Evolutionary conservation across 92 coral and sea anemone species (phyloP), one percentile per base, ranked within the genome.

Genomic region (Palythoa caribaeorum): DNA sequence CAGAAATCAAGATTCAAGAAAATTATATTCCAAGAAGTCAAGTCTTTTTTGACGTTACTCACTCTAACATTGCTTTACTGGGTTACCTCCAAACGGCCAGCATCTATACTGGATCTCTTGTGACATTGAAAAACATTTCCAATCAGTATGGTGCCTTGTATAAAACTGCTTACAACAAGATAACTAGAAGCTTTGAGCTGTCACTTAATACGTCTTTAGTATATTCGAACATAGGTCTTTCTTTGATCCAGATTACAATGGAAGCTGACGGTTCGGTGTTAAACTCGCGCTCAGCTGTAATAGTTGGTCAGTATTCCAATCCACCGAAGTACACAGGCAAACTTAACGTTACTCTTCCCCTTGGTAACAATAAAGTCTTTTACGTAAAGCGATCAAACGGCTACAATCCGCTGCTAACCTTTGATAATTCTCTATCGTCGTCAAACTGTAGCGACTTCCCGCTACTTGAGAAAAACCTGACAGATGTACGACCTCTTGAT

Each of bases 371-470:
- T 38, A 51, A 83, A 36, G 77, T 71, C 9, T 87, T 72, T 74
- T 55, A 78, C 20, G 17, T 90, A n/a, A 83, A 20, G 28, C 77
- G 93, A 54, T 75, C 83, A 53, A 90, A 81, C 71, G 93, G 93
- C 60, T 90, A 90, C 68, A 90, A 90, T 55, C 93, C 93, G 9
- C 51, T 78, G 70, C 81, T 78, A 8, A 57, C 84, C 38, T 90
- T 90, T 54, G 80, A 76, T 13, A 90, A 90, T 47, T 66, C 93
- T 7, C 76, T 90, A 20, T 87, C 90, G 73, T 87, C 90, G 1
- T 16, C 75, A 17, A 80, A 90, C 12, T 90, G 93, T 57, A 90
- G 90, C 54, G 93, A 90, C 6, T 74, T 8, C 16, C 93, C 93
- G 12, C 55, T 90, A 2, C 90, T 90, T 13, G 78, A 80, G 50